A percentile compares a stretch with the other conserved stretches of the same genome.
These are phyloP conservation scores for Phengaris arion DNA, from an alignment of 2,888 invertebrate species.

Conservation along the genomic window DNA sequence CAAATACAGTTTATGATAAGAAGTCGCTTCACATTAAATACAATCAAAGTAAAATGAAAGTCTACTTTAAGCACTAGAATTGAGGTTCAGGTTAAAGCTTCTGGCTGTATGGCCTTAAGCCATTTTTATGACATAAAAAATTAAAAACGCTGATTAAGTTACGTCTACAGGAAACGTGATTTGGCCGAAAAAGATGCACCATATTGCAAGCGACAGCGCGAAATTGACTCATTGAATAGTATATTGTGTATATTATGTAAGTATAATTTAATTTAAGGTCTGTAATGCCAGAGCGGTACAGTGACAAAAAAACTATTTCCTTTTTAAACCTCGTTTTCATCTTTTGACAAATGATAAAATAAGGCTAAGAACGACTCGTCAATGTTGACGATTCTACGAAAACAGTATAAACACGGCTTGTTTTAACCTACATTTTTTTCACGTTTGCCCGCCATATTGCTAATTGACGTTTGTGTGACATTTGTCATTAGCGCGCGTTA, in stretches of 20 bases:
- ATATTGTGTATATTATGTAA: no score
- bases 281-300: no score
- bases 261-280: no score
- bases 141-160: not conserved
- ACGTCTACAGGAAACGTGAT: not conserved
- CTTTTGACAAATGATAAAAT: not conserved
- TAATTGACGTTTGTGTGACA: constrained; percentile 30
- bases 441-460: not conserved
- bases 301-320: not conserved
- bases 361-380: no score
- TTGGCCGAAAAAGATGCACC: not conserved
- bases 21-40: no score
- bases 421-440: constrained; percentile 16
- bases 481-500: constrained; percentile 33
- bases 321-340: not conserved
- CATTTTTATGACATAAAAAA: not conserved
- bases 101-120: no score
- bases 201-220: not conserved
- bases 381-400: not conserved
- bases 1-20: no score
- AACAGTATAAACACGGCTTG: not conserved
- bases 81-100: not conserved
- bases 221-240: no score
- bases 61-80: no score
- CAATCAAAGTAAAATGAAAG: no score